Evolutionary conservation across 2,888 invertebrate species (phyloP).

Genomic region (Dioctria linearis): DNA sequence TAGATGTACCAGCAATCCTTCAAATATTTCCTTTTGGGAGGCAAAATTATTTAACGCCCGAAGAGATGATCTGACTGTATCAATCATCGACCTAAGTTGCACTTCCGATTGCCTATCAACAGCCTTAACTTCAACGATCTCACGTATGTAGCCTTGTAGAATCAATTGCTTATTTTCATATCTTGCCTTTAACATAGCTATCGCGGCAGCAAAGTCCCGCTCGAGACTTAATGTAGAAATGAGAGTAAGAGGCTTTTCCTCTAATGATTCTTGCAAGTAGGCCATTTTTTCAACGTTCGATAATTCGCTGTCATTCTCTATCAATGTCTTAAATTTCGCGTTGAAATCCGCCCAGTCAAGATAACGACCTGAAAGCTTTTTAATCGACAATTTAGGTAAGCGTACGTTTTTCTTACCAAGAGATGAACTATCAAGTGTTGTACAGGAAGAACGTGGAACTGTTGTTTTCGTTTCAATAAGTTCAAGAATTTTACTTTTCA

Average conservation of each 20-base stretch:
- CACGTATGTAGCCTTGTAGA: not conserved
- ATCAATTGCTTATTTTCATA: constrained; percentile 11
- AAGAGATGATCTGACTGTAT: not conserved
- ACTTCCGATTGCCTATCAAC: not conserved
- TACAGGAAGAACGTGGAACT: no score
- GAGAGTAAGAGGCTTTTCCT: no score
- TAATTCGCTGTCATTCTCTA: no score
- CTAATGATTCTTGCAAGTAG: not conserved
- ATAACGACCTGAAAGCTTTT: no score
- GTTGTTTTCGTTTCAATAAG: not conserved
- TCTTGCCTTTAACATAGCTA: not conserved
- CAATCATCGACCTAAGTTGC: not conserved
- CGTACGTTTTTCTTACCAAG: no score
- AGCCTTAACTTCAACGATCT: constrained; percentile 3
- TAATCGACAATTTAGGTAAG: no score
- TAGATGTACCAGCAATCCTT: not conserved
- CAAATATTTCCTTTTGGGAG: not conserved
- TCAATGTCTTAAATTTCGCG: no score
- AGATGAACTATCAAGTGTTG: no score
- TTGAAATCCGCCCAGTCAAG: no score
- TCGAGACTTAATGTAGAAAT: no score
- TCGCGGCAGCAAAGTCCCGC: not conserved
- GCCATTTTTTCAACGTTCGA: not conserved
- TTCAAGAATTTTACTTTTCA: not conserved
- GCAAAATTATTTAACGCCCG: no score